Evolutionary conservation across 1,140 invertebrate species (phyloP).

Genomic region (Drosophila kohkoa): DNA sequence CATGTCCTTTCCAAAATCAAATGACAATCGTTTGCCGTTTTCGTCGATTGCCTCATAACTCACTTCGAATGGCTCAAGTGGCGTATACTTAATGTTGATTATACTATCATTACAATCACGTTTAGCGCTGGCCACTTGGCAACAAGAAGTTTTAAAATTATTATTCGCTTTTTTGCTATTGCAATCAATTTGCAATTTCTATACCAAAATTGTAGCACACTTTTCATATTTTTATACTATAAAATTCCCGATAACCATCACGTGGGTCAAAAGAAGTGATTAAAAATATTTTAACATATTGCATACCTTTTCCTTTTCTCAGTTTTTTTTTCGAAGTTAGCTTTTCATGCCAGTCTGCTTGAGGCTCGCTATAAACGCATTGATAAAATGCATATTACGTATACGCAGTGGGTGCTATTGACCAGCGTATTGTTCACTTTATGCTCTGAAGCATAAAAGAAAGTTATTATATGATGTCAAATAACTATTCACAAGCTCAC

Average conservation of each 20-base stretch:
- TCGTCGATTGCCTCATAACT: slow-evolving; percentile 61
- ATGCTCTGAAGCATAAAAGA: not conserved
- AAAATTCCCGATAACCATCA: too few relatives aligned
- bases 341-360: not conserved
- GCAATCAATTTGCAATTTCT: not conserved
- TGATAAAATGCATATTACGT: slow-evolving; percentile 1
- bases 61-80: slow-evolving; percentile 35
- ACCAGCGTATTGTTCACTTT: not conserved
- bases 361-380: too few relatives aligned
- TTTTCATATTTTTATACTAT: too few relatives aligned
- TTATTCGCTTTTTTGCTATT: not conserved
- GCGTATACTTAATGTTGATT: slow-evolving; percentile 54
- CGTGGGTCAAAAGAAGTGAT: too few relatives aligned
- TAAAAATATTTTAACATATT: too few relatives aligned
- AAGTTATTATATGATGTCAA: not conserved
- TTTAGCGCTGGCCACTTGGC: not conserved
- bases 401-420: slow-evolving; percentile 15
- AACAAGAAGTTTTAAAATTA: not conserved
- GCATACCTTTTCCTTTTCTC: too few relatives aligned
- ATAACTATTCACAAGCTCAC: not conserved
- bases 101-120: slow-evolving; percentile 21
- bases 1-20: slow-evolving; percentile 50
- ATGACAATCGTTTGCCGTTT: slow-evolving; percentile 45
- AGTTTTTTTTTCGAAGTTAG: too few relatives aligned
- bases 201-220: too few relatives aligned